Evolutionary conservation across 1,140 invertebrate genomes (phyloP), one percentile per base, ranked within the genome.

Genomic region (Ips typographus): DNA sequence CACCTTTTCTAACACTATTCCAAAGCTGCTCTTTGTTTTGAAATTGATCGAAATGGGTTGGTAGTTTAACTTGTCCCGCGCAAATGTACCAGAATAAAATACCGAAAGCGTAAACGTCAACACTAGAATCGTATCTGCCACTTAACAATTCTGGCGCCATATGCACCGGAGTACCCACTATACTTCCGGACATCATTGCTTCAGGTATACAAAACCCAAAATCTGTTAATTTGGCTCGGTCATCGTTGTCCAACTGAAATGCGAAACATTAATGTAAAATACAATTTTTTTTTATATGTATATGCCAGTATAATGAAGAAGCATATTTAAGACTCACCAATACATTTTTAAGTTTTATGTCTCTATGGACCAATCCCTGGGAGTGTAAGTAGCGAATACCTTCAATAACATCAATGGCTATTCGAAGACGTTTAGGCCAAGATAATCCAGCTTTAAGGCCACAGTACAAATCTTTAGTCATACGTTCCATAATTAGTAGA

Each of bases 51-150:
- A 94, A 96, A 2, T 89, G 87, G 58, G 86, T 85, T 2, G 94
- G 94, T 47, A 95, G 82, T 75, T 85, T 86, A 0, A 94, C 89
- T 75, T 91, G 88, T 2, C 93, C 93, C 2, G 93, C 89, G 82
- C 93, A 95, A 62, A 95, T 86, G 73, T 94, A 95, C 94, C 94
- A 96, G 80, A 95, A 94, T 37, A 96, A 80, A 61, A 96, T 93
- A 1, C 94, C 94, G 81, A 96, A 96, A 1, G 94, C 94, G 79
- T 95, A 96, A 1, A 95, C 89, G 77, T 96, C 94, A 8, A 96
- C 94, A 68, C 88, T 89, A 73, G 89, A 91, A 76, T 94, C 91
- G 76, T 96, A 96, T 71, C 88, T 85, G 0, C 91, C 90, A 49
- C 87, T 88, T 52, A 95, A 85, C 37, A 96, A 83, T 82, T 96